Evolutionary conservation across 2,888 invertebrate species (phyloP).

Genomic region (Conomelus anceps): DNA sequence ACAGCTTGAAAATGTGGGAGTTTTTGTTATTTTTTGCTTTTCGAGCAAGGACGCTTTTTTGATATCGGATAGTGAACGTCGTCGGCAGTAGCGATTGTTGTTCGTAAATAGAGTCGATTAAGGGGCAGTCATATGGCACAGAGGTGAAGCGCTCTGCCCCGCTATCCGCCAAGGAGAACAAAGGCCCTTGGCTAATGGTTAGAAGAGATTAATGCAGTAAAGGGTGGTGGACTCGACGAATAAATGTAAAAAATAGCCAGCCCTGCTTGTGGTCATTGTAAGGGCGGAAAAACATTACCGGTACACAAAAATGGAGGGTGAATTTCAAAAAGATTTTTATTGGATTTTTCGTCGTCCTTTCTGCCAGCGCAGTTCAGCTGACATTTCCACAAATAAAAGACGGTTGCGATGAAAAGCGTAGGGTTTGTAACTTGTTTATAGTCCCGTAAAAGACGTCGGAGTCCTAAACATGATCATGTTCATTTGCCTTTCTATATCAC

Average conservation of each 20-base stretch:
- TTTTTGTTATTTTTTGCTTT: not conserved
- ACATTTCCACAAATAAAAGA: not conserved
- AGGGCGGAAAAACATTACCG: conserved; percentile 13
- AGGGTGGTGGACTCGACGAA: not conserved
- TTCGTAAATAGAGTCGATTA: conserved; percentile 3
- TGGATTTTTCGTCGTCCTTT: not conserved
- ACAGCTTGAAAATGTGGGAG: not conserved
- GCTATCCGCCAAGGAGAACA: conserved; percentile 6
- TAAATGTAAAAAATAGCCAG: conserved; percentile 7
- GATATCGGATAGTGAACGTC: not conserved
- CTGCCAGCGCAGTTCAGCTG: not conserved
- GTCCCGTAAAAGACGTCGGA: not conserved
- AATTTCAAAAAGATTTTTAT: conserved; percentile 3
- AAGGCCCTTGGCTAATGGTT: not conserved
- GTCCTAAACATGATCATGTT: not conserved
- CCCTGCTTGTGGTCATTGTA: conserved; percentile 17
- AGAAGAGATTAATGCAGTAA: not conserved
- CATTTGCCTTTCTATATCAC: not conserved
- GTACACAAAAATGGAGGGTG: not conserved
- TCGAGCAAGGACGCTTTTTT: not conserved
- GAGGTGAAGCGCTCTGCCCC: not conserved
- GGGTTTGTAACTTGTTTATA: not conserved
- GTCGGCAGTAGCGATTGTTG: not conserved
- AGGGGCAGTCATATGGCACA: conserved; percentile 1
- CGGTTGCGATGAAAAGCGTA: not conserved